phyloP scores from a whole-genome alignment of 2,888 invertebrate species.

The Pseudolycoriella hygida region DNA sequence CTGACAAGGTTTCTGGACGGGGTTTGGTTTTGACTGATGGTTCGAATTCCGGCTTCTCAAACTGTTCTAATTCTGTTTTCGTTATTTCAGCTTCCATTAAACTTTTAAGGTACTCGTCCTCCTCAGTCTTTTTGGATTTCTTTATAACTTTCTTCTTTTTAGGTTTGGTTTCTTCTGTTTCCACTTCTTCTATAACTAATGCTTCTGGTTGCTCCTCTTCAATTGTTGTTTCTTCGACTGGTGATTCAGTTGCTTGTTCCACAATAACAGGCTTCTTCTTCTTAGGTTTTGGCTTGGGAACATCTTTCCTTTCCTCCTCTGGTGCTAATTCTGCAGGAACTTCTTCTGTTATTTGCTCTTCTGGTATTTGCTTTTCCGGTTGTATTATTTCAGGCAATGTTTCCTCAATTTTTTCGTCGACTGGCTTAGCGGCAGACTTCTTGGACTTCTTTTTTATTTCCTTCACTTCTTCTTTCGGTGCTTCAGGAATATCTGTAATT shows the following conservation, averaged over 20 bases:
- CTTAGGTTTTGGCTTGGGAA: background rate
- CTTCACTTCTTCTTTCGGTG: background rate
- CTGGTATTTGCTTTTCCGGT: slow-evolving; percentile 11
- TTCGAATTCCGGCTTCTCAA: slow-evolving; percentile 17
- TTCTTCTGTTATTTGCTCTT: slow-evolving; percentile 9
- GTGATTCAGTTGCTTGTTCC: slow-evolving; percentile 14
- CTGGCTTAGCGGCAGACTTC: background rate
- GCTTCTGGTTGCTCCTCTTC: slow-evolving; percentile 20
- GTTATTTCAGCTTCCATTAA: slow-evolving; percentile 14
- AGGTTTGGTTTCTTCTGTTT: slow-evolving; percentile 12
- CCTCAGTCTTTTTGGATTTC: slow-evolving; percentile 14
- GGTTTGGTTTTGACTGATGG: slow-evolving; percentile 10
- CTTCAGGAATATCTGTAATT: slow-evolving; percentile 2
- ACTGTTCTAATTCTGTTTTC: slow-evolving; percentile 21
- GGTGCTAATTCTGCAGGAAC: slow-evolving; percentile 8
- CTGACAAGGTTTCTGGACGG: slow-evolving; percentile 11
- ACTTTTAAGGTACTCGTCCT: background rate
- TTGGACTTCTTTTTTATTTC: background rate
- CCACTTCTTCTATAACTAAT: slow-evolving; percentile 9
- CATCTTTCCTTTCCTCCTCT: slow-evolving; percentile 12
- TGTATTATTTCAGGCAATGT: slow-evolving; percentile 10
- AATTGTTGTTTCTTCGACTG: slow-evolving; percentile 21
- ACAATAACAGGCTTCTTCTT: slow-evolving; percentile 12
- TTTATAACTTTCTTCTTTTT: slow-evolving; percentile 16
- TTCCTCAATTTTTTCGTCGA: slow-evolving; percentile 1